These are phyloP conservation scores for Cephalopholis sonnerati DNA, from an alignment of 2,113 vertebrate genomes.

Conservation along the genomic window DNA sequence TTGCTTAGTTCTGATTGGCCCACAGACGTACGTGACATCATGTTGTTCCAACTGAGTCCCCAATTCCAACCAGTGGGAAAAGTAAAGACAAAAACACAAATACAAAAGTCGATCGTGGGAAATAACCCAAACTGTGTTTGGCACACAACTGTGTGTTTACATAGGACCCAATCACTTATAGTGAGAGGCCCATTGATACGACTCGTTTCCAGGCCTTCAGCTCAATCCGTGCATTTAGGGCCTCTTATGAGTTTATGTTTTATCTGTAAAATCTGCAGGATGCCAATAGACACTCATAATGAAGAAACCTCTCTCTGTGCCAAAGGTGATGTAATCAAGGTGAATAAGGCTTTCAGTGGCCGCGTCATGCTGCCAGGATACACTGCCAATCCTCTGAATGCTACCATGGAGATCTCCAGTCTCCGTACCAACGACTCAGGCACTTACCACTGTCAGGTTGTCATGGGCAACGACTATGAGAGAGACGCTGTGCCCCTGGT, in stretches of 20 bases:
- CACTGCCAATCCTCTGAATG: slow-evolving; percentile 85
- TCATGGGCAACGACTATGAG: slow-evolving; percentile 90
- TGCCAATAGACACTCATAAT: slow-evolving; percentile 18
- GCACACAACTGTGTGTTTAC: neutral
- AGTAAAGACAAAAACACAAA: neutral
- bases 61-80: neutral
- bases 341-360: slow-evolving; percentile 90
- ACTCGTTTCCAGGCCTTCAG: neutral
- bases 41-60: neutral
- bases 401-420: slow-evolving; percentile 87
- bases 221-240: neutral
- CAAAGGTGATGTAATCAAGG: slow-evolving; percentile 90
- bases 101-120: neutral
- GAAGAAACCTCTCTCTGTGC: slow-evolving; percentile 81
- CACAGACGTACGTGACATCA: neutral
- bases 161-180: neutral
- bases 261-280: slow-evolving; percentile 2
- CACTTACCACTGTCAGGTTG: slow-evolving; percentile 93
- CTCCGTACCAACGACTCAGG: slow-evolving; percentile 92
- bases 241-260: no score
- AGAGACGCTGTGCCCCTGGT: slow-evolving; percentile 92
- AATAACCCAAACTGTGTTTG: neutral
- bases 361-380: slow-evolving; percentile 89
- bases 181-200: neutral
- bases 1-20: neutral